Percentiles rank a stretch among this genome's conserved stretches.
Evolutionary conservation across 2,888 invertebrate genomes (phyloP).

Genomic region (Cheilosia impressa): DNA sequence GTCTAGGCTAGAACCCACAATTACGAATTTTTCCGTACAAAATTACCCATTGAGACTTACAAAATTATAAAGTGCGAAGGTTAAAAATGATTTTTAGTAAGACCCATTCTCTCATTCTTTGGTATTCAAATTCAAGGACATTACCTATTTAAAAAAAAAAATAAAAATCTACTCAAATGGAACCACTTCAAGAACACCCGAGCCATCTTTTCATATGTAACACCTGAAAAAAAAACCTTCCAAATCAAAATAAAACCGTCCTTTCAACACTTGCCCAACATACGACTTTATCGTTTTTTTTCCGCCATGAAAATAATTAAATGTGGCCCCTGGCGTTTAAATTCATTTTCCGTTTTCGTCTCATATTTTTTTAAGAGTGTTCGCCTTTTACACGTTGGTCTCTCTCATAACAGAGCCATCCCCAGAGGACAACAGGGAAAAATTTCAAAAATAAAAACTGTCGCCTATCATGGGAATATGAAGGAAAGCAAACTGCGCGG

Average conservation of each 20-base stretch:
- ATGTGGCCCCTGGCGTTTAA: constrained; percentile 56
- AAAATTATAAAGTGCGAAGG: too few relatives aligned
- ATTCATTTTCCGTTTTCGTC: constrained; percentile 51
- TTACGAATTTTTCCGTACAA: too few relatives aligned
- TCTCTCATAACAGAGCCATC: constrained; percentile 15
- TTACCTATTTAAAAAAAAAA: too few relatives aligned
- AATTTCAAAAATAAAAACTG: constrained; percentile 30
- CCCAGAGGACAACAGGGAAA: constrained; percentile 20
- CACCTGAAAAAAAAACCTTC: too few relatives aligned
- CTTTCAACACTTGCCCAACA: constrained; percentile 33
- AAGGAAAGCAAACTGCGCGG: constrained; percentile 15
- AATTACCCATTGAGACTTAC: too few relatives aligned
- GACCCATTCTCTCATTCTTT: too few relatives aligned
- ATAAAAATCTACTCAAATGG: too few relatives aligned
- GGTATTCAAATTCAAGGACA: too few relatives aligned
- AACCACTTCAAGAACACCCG: too few relatives aligned
- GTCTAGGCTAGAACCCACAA: too few relatives aligned
- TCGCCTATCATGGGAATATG: constrained; percentile 47
- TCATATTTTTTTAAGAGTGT: constrained; percentile 11
- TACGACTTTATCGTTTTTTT: constrained; percentile 39
- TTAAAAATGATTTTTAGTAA: too few relatives aligned
- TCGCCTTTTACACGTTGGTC: constrained; percentile 2
- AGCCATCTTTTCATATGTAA: too few relatives aligned
- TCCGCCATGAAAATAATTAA: constrained; percentile 60
- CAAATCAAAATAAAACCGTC: not conserved